These are phyloP conservation scores for Colistium nudipinnis DNA, from an alignment of 2,113 vertebrate genomes.

Conservation along the genomic window DNA sequence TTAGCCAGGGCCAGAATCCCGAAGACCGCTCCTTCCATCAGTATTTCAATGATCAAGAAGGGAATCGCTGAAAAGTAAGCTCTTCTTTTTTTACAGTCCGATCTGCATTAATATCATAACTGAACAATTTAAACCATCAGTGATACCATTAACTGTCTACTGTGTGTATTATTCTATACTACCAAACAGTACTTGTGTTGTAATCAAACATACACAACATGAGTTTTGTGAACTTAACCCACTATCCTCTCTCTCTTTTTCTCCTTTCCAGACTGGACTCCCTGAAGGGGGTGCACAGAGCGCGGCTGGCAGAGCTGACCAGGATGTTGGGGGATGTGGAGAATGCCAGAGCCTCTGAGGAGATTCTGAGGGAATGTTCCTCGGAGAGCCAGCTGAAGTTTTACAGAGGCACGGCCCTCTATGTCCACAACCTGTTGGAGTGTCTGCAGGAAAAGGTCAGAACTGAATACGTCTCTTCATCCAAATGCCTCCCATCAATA, in stretches of 20 bases:
- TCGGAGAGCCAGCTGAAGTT: slow-evolving; percentile 85
- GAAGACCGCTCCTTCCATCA: slow-evolving; percentile 81
- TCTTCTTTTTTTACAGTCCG: neutral
- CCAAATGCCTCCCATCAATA: neutral
- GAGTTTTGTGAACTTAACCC: neutral
- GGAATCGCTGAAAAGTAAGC: slow-evolving; percentile 85
- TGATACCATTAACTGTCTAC: neutral
- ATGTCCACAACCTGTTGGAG: slow-evolving; percentile 88
- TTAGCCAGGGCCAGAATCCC: slow-evolving; percentile 68
- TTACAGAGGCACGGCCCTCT: slow-evolving; percentile 88
- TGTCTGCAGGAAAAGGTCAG: slow-evolving; percentile 93
- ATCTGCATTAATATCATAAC: neutral
- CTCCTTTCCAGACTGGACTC: slow-evolving; percentile 80
- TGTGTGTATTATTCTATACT: neutral
- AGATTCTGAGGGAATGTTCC: slow-evolving; percentile 83
- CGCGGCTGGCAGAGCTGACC: slow-evolving; percentile 87
- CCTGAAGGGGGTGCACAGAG: slow-evolving; percentile 87
- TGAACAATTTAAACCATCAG: neutral
- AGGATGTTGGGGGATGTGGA: slow-evolving; percentile 84
- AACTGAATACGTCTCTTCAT: neutral
- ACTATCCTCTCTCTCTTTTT: slow-evolving; percentile 19
- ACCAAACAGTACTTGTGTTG: neutral
- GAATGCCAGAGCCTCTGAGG: slow-evolving; percentile 78
- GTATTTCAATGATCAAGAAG: slow-evolving; percentile 86
- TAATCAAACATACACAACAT: neutral